Base-by-base conservation (phyloP, 2,888 invertebrate genomes). In the Agriotes lineatus region DNA sequence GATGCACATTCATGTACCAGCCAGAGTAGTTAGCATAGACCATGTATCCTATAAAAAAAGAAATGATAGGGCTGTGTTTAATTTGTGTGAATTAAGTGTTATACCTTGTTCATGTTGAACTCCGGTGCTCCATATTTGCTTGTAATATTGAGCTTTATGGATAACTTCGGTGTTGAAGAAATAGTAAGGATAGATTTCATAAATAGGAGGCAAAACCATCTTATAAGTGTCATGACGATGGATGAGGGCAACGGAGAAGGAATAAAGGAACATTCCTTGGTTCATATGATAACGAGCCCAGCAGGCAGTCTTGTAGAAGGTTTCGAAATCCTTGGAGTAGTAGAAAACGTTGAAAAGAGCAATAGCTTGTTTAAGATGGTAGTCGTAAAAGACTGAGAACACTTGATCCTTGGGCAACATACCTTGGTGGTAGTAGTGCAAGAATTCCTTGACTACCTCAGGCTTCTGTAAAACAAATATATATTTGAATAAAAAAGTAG, bases 161-260 rank as follows among this genome's bases (percentile, higher is more conserved):
- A 93, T 88, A 68, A 91, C 87, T 78, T 91, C 89, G 64, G 88
- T 85, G 78, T 90, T 90, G 81, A 90, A 87, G 86, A 91, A 93
- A 83, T 87, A 88, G 74, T 91, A 88, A 0, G 93, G 94, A 81
- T 90, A 88, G 71, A 93, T 85, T 83, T 94, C 93, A 78, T 92
- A 91, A 60, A 90, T 85, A 56, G 92, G 89, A 12, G 93, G 93
- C 7, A 93, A 82, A 37, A 89, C 84, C 59, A 93, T 82, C 20
- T 89, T 90, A 76, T 88, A 86, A 64, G 88, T 89, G 71, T 92
- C 91, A 5, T 83, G 83, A 33, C 90, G 89, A 75, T 90, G 90
- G 35, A 90, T 81, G 10, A 91, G 85, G 10, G 90, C 91, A 18
- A 88, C 84, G 67, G 87, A 87, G 59, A 91, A 81, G 2, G 90